Evolutionary conservation across 1,140 invertebrate genomes (phyloP), one percentile per base, ranked within the genome.

Genomic region (Zaprionus capensis): DNA sequence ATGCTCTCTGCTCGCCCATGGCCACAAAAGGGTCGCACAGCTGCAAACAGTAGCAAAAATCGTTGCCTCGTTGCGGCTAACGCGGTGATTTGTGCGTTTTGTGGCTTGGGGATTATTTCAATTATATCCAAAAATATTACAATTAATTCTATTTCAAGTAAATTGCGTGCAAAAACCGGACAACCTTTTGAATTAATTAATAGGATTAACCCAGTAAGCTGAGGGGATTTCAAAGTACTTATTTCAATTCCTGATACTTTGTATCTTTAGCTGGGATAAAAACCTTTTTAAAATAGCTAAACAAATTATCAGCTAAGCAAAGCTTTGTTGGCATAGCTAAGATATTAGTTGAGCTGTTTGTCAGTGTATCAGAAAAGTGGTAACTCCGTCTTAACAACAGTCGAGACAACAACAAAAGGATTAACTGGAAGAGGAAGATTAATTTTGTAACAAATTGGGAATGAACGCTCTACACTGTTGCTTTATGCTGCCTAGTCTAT

Each of bases 1-100:
- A 71, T 71, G 64, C 46, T 51, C 20, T 5, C 20, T 81, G 51
- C 34, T 49, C 34, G 12, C 12, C 11, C 22, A 15, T 28, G 53
- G 53, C 67, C 72, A 64, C 72, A 71, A 75, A 71, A 36, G 26
- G 72, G 59, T 71, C 67, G 46, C 44, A 59, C 71, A 70, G 71
- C 71, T 57, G 66, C 66, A 71, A 58, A 70, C 6, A 63, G 24
- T 63, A 36, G 38, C 67, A 59, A 63, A 61, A 61, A 74, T 74
- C 61, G 26, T 9, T 46, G 26, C 17, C 46, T 51, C 46, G 4
- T 17, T 31, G 53, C 53, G 53, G 53, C 26, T n/a, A 24, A 7
- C 12, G 65, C 17, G 62, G 57, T 70, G 66, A 74, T 74, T 74
- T 70, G 71, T 46, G 46, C 28, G 7, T 73, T 28, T 51, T 74